These are phyloP conservation scores for Merops nubicus DNA, from an alignment of 2,113 vertebrate genomes.

Conservation along the genomic window DNA sequence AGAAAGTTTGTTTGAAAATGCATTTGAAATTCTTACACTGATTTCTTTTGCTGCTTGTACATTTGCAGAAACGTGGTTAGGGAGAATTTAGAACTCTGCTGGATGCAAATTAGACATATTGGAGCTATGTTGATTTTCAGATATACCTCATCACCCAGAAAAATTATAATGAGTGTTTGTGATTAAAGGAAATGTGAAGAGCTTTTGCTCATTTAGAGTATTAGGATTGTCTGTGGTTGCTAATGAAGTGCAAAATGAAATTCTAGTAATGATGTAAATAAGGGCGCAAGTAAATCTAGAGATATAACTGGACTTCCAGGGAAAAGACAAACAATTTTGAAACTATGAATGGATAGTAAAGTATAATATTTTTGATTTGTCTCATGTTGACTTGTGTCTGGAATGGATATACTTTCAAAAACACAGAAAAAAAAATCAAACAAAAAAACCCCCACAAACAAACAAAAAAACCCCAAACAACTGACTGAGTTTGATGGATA, in stretches of 20 bases:
- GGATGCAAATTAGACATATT: background rate
- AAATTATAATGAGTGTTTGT: background rate
- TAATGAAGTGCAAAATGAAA: slow-evolving; percentile 21
- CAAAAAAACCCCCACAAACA: accelerated
- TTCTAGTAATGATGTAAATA: background rate
- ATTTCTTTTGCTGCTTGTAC: background rate
- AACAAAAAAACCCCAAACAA: accelerated
- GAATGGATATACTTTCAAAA: background rate
- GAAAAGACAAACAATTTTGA: background rate
- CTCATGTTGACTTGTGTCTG: accelerated
- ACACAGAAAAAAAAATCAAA: background rate
- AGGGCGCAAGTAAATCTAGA: background rate
- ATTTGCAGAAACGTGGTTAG: background rate
- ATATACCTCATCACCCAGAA: background rate
- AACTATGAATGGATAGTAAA: background rate
- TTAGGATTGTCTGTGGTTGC: background rate
- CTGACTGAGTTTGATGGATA: accelerated
- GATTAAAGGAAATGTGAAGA: background rate
- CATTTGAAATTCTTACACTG: background rate
- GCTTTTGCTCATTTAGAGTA: background rate
- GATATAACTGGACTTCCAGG: background rate
- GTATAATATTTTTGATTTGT: background rate
- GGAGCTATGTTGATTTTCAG: background rate
- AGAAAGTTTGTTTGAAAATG: background rate
- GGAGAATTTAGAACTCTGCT: background rate